These are phyloP conservation scores for Odontothrips loti DNA, from an alignment of 2,888 invertebrate genomes.

Conservation along the genomic window DNA sequence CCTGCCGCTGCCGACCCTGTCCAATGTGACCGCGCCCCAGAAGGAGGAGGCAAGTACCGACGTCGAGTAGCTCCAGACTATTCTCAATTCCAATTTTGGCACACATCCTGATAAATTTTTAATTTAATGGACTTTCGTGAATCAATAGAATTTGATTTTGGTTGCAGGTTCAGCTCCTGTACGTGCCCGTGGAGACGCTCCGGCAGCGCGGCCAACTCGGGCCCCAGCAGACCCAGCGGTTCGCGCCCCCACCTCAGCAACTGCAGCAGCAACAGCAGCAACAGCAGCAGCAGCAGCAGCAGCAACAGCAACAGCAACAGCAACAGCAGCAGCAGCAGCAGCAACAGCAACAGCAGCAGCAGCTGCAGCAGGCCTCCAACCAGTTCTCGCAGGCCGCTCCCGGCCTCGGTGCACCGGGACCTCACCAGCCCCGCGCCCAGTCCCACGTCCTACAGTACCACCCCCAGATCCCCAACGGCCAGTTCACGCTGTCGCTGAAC, in stretches of 20 bases:
- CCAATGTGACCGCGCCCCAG: background rate
- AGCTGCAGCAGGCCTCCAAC: constrained; percentile 14
- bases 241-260: background rate
- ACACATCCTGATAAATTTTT: too few species aligned
- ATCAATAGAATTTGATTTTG: too few species aligned
- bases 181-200: constrained; percentile 74
- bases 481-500: constrained; percentile 1
- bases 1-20: constrained; percentile 3
- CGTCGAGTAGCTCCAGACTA: background rate
- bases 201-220: constrained; percentile 47
- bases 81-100: too few species aligned
- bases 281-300: constrained; percentile 20
- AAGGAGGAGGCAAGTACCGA: background rate
- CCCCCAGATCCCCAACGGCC: constrained; percentile 17
- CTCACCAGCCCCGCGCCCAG: constrained; percentile 16
- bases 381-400: background rate
- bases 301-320: constrained; percentile 27
- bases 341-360: background rate
- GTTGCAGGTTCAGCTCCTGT: constrained; percentile 65
- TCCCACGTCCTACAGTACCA: background rate
- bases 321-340: background rate
- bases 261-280: too few species aligned
- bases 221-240: too few species aligned
- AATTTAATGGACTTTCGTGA: too few species aligned
- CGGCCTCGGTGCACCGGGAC: too few species aligned